phyloP scores from a whole-genome alignment of 1,140 invertebrate species.

The Coelopa frigida region DNA sequence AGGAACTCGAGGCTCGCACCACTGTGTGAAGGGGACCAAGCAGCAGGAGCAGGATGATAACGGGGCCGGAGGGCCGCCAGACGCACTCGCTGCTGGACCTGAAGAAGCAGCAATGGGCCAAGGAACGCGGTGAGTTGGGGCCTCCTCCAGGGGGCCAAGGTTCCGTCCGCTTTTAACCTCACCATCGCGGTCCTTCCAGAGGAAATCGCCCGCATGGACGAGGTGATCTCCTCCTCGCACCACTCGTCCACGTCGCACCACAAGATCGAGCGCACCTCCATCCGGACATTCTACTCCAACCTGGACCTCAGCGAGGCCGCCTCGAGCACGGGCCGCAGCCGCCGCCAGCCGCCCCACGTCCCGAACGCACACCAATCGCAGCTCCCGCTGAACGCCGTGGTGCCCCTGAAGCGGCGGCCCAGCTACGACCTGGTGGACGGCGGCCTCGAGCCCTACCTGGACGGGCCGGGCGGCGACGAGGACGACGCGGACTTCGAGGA shows the following conservation, averaged over 20 bases:
- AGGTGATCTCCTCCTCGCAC: conserved; percentile 30
- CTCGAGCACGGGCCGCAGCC: conserved; percentile 16
- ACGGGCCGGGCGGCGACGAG: conserved; percentile 6
- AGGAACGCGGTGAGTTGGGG: conserved; percentile 52
- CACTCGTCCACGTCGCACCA: conserved; percentile 31
- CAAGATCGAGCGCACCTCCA: conserved; percentile 42
- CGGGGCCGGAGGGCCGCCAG: conserved; percentile 36
- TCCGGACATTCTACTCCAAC: conserved; percentile 43
- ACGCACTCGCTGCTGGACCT: conserved; percentile 53
- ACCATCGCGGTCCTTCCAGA: conserved; percentile 44
- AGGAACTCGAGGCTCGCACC: too few species aligned
- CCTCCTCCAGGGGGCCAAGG: neutral
- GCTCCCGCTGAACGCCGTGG: neutral
- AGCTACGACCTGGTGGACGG: neutral
- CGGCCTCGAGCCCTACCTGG: too few species aligned
- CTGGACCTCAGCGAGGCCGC: conserved; percentile 32
- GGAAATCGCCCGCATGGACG: conserved; percentile 55
- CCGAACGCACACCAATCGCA: conserved; percentile 1
- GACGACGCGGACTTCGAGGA: conserved; percentile 24
- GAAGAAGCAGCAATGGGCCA: conserved; percentile 63
- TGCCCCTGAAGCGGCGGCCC: neutral
- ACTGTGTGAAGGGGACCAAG: conserved; percentile 1
- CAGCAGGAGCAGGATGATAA: conserved; percentile 27
- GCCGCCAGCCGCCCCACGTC: neutral
- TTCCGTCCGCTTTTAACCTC: neutral